Conservation (phyloP, 2,113 vertebrate genomes). For the Pelecanus crispus region DNA sequence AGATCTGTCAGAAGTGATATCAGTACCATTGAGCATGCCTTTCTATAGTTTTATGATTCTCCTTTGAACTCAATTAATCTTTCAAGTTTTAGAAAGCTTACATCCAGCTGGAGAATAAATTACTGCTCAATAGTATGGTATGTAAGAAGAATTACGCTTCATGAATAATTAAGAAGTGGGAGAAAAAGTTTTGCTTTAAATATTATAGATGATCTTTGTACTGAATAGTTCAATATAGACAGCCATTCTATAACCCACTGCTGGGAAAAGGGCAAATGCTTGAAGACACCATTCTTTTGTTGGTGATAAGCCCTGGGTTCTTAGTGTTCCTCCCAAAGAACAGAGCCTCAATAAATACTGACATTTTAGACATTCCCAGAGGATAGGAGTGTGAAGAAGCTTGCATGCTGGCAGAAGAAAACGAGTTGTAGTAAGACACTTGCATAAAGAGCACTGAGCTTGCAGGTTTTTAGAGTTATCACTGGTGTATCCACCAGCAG, state of each 20-base stretch:
- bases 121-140: neutral
- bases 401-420: neutral
- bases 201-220: neutral
- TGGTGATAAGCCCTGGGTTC: neutral
- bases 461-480: neutral
- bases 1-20: neutral
- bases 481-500: neutral
- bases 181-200: neutral
- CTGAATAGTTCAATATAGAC: neutral
- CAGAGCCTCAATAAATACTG: neutral
- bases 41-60: neutral
- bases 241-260: neutral
- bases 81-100: neutral
- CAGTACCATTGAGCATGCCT: neutral
- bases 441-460: neutral
- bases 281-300: neutral
- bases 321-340: neutral
- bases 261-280: neutral
- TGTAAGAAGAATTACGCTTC: neutral
- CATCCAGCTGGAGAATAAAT: neutral
- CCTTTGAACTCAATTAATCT: slow-evolving; percentile 23
- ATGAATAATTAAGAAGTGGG: neutral
- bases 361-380: neutral
- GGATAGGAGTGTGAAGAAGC: neutral
- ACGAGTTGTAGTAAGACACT: neutral